These are phyloP conservation scores for Epicampocera succincta DNA, from an alignment of 2,888 invertebrate genomes.

Conservation along the genomic window DNA sequence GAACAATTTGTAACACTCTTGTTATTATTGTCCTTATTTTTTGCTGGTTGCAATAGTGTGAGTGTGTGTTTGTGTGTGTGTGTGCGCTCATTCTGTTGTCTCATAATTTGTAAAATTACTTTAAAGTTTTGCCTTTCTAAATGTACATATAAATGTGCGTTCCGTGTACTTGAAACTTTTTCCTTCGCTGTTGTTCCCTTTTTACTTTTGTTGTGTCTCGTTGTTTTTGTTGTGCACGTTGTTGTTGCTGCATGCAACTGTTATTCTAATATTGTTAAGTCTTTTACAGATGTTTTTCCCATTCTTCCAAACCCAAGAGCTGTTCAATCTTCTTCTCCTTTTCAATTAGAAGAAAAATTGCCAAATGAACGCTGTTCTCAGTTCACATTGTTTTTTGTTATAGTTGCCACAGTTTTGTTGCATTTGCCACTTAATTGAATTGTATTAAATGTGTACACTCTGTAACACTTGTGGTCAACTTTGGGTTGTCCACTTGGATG, in stretches of 20 bases:
- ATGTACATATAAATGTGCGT: background rate
- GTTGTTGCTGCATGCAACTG: conserved; percentile 22
- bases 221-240: background rate
- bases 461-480: conserved; percentile 68
- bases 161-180: conserved; percentile 24
- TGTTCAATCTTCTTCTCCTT: conserved; percentile 34
- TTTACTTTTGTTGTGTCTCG: background rate
- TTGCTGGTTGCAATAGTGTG: conserved; percentile 1
- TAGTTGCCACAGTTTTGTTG: conserved; percentile 46
- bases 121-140: conserved; percentile 40
- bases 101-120: conserved; percentile 69
- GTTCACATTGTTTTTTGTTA: conserved; percentile 3
- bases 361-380: conserved; percentile 2
- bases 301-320: conserved; percentile 53
- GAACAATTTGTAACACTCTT: conserved; percentile 33
- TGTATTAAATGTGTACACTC: conserved; percentile 62
- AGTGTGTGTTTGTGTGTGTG: background rate
- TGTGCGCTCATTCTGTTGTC: conserved; percentile 35
- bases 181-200: conserved; percentile 4
- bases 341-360: conserved; percentile 2
- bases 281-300: conserved; percentile 64
- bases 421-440: conserved; percentile 67
- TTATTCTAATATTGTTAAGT: conserved; percentile 58
- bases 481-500: conserved; percentile 55
- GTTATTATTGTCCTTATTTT: conserved; percentile 6